Evolutionary conservation across 2,888 invertebrate species (phyloP), one percentile per base, ranked within the genome.

Genomic region (Caenorhabditis sp.): DNA sequence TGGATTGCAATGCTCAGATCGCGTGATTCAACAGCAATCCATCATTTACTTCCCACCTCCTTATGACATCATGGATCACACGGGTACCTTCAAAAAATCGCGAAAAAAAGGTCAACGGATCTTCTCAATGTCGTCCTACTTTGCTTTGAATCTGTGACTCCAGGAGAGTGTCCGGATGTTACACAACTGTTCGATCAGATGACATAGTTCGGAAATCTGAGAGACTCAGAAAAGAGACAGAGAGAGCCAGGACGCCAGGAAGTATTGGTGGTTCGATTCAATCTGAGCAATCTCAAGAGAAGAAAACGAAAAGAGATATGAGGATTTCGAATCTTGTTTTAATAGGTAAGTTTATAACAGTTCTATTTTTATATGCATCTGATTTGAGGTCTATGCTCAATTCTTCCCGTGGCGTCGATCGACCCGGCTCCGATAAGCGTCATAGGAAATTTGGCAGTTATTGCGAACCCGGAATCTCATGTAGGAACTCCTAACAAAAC

Each of bases 381-480:
- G 4, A 38, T 68, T 49, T 8, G 58, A 68, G 68, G 16, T 19
- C 7, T 70, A 2, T 31, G 35, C 10, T 6, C n/a, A 5, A 19
- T 79, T n/a, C 26, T 72, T 16, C 79, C 79, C 1, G 7, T 64
- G 1, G 10, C 24, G 4, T 24, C 14, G 54, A 26, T 24, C 12
- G 38, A 38, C 41, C 41, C 61, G 22, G 10, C 31, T 41, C 54
- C 24, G 69, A 41, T 81, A 41, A 69, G 38, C 12, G 87, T 87
- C 2, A 82, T 87, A 49, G 86, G 87, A 8, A 87, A 86, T 74
- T 58, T 85, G 22, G 87, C 86, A 26, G 85, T 85, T 2, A 85
- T 87, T 6, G 87, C 85, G 12, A 70, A 35, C 22, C 84, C 80
- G 22, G 72, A 79, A 61, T 59, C 66, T 0, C 86, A 86, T 28